Base-by-base conservation (phyloP, 2,888 invertebrate genomes). In the Synanthedon myopaeformis region DNA sequence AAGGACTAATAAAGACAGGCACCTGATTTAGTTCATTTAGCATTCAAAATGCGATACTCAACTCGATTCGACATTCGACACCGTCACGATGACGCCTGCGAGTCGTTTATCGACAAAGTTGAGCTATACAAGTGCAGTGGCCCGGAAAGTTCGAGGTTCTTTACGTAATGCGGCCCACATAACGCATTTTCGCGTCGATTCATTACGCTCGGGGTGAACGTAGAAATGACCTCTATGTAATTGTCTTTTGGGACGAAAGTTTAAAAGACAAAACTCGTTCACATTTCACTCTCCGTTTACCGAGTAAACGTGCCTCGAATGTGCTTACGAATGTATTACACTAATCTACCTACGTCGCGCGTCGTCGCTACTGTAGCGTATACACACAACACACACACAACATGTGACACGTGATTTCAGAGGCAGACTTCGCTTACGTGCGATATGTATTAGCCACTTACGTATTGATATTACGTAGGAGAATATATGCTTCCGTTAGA, bases 81-180 rank as follows among this genome's bases (percentile, higher is more conserved):
- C 56, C 68, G 75, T 74, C 79, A 74, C 66, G 58, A 61, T 69
- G 79, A 73, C 82, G 80, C 74, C 76, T 65, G 54, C 57, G 60
- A 63, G 66, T 61, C 69, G 68, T 74, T 79, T 74, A 77, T 76
- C 72, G 74, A 58, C 69, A 65, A 82, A 83, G 65, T 83, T 83
- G 64, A 62, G 67, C 74, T 76, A 79, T 80, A 79, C 73, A 73
- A 67, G 73, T 77, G 82, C 80, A 80, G 61, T 74, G 76, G 72
- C 62, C 68, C 72, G 79, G 76, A 79, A 79, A 79, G 66, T 77
- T 73, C 74, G 69, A 70, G 71, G 73, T 70, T 74, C 70, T 74
- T 76, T 74, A 72, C 72, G 76, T 76, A 77, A 79, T 69, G 64
- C 70, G 67, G 62, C 67, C 74, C 74, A 73, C 74, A 76, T 75